A percentile compares a stretch with the other conserved stretches of the same genome.
Evolutionary conservation across 2,888 invertebrate genomes (phyloP).

Genomic region (Pemphredon lugubris): DNA sequence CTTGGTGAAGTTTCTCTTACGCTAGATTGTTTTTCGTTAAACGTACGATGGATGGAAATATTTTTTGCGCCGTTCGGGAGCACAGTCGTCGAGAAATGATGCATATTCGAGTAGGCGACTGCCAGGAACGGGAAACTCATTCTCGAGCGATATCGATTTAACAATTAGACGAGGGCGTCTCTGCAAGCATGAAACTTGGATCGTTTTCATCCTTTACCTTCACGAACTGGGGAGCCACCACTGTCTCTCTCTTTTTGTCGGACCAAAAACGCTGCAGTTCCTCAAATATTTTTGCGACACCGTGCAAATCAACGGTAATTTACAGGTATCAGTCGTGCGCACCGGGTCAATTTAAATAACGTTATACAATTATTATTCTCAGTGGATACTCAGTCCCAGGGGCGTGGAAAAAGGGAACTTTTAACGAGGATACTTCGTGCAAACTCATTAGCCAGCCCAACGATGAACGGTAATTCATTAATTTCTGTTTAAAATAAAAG

Average conservation of each 20-base stretch:
- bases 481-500: background rate
- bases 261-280: too few relatives aligned
- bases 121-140: too few relatives aligned
- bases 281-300: conserved; percentile 3
- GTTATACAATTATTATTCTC: conserved; percentile 8
- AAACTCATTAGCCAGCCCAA: background rate
- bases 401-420: background rate
- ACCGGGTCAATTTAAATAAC: conserved; percentile 2
- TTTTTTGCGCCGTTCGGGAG: too few relatives aligned
- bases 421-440: conserved; percentile 9
- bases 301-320: background rate
- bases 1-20: too few relatives aligned
- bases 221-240: too few relatives aligned
- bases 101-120: too few relatives aligned
- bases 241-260: too few relatives aligned
- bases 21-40: too few relatives aligned
- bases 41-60: too few relatives aligned
- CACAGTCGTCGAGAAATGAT: too few relatives aligned
- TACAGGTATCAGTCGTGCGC: conserved; percentile 5
- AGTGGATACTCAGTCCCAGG: background rate
- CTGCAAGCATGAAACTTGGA: too few relatives aligned
- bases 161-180: conserved; percentile 28
- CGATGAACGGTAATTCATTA: conserved; percentile 9
- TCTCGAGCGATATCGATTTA: conserved; percentile 55
- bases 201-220: too few relatives aligned